Percentiles rank a stretch among this genome's conserved stretches.
Evolutionary conservation across 2,113 vertebrate genomes (phyloP).

Genomic region (Numida meleagris): DNA sequence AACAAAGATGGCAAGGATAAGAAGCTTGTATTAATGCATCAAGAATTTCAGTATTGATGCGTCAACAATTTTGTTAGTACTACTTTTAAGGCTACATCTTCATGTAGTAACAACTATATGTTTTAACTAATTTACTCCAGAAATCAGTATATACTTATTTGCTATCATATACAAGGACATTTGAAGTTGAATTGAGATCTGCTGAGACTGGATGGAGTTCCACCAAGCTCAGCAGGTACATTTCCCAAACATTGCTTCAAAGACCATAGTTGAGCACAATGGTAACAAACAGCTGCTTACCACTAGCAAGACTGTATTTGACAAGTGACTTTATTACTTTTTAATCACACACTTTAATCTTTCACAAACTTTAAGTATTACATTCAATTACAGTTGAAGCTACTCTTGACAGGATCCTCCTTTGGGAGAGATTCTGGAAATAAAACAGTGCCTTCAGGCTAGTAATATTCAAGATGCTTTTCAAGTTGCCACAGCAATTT

Average conservation of each 20-base stretch:
- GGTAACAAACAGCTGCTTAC: conserved; percentile 22
- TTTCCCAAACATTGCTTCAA: not conserved
- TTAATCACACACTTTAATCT: conserved; percentile 37
- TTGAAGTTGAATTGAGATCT: not conserved
- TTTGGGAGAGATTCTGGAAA: conserved; percentile 17
- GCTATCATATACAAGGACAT: not conserved
- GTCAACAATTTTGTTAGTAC: not conserved
- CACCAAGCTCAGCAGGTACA: conserved; percentile 2
- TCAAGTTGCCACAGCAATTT: not conserved
- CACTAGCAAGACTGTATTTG: conserved; percentile 17
- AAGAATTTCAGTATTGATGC: not conserved
- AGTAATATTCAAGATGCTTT: not conserved
- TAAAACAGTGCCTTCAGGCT: conserved; percentile 12
- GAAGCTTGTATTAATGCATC: not conserved
- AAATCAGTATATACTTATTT: not conserved
- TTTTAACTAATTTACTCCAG: not conserved
- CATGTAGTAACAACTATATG: not conserved
- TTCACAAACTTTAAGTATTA: not conserved
- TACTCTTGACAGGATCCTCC: conserved; percentile 17
- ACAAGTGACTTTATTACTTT: conserved; percentile 21
- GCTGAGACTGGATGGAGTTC: not conserved
- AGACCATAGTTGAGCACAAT: not conserved
- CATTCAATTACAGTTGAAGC: conserved; percentile 32
- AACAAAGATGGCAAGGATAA: not conserved
- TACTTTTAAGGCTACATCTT: not conserved